Conservation (phyloP, 2,797 vertebrate species). For the Corythornis leucogaster region DNA sequence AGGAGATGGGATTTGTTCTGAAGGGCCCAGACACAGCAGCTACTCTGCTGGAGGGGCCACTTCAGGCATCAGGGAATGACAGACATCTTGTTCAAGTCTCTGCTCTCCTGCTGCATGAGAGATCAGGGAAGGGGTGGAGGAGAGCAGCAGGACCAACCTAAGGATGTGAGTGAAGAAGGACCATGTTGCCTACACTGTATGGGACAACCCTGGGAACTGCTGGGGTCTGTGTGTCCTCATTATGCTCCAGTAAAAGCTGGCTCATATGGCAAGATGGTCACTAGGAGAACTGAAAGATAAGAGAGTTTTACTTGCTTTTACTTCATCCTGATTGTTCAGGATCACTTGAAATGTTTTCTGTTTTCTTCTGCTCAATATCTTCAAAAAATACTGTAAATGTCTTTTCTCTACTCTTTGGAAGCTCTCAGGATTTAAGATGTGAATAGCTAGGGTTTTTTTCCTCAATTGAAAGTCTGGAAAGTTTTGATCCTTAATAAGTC, state of each 20-base stretch:
- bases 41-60: background rate
- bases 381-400: background rate
- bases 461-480: background rate
- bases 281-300: background rate
- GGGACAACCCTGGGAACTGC: background rate
- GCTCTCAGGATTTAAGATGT: background rate
- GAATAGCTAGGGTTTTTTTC: background rate
- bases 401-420: background rate
- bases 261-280: background rate
- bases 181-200: rapidly evolving
- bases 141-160: rapidly evolving
- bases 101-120: background rate
- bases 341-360: background rate
- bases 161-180: background rate
- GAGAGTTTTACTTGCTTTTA: background rate
- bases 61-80: background rate
- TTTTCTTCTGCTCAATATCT: background rate
- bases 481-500: constrained; percentile 1
- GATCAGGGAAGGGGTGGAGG: background rate
- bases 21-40: background rate
- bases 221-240: background rate
- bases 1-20: background rate
- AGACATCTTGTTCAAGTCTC: background rate
- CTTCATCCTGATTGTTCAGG: background rate
- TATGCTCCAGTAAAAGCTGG: background rate